phyloP scores from a whole-genome alignment of 2,888 invertebrate species.

The Trichogramma evanescens region DNA sequence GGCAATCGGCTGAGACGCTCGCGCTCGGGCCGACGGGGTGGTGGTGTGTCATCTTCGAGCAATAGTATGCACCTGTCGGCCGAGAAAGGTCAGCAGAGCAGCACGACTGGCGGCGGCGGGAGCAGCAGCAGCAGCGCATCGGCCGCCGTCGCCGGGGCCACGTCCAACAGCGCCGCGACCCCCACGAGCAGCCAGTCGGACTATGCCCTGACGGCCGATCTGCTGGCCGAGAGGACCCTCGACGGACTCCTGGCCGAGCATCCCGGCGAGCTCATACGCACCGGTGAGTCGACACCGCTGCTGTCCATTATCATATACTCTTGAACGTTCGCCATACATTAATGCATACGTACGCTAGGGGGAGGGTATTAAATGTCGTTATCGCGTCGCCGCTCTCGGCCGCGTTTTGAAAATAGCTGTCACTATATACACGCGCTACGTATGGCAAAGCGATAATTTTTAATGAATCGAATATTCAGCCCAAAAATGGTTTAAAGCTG shows the following conservation, averaged over 20 bases:
- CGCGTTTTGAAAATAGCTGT: no score
- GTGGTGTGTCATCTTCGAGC: slow-evolving; percentile 30
- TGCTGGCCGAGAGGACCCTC: slow-evolving; percentile 74
- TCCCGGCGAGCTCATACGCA: slow-evolving; percentile 86
- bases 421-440: no score
- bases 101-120: neutral
- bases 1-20: slow-evolving; percentile 19
- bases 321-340: no score
- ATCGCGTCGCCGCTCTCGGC: no score
- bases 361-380: no score
- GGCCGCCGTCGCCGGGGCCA: slow-evolving; percentile 10
- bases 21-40: slow-evolving; percentile 34
- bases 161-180: slow-evolving; percentile 19
- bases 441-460: no score
- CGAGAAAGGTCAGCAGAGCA: slow-evolving; percentile 61
- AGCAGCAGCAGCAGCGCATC: neutral
- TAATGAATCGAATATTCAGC: no score
- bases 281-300: slow-evolving; percentile 55
- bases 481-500: no score
- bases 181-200: slow-evolving; percentile 45
- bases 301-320: no score
- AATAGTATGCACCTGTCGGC: slow-evolving; percentile 69
- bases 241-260: slow-evolving; percentile 83
- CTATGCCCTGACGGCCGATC: slow-evolving; percentile 69
- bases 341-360: no score